Conservation (phyloP, 2,113 vertebrate genomes). For the Lepisosteus osseus region DNA sequence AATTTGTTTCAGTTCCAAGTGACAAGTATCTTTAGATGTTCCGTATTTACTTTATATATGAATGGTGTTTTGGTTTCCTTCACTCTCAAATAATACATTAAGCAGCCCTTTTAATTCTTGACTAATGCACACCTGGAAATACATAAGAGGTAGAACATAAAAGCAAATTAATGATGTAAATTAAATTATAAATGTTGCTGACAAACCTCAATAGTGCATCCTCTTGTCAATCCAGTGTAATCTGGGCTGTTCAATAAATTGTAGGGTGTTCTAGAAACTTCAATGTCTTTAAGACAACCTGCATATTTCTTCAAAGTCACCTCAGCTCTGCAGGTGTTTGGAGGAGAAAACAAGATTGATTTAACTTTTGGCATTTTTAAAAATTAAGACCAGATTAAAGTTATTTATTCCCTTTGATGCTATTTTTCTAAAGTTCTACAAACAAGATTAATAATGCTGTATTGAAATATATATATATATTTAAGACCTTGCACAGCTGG, state of each 20-base stretch:
- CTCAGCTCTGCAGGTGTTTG: slow-evolving; percentile 75
- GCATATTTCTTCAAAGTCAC: slow-evolving; percentile 81
- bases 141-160: too few relatives aligned
- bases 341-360: too few relatives aligned
- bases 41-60: too few relatives aligned
- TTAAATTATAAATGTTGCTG: neutral
- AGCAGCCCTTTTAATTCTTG: too few relatives aligned
- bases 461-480: neutral
- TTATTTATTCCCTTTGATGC: neutral
- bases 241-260: slow-evolving; percentile 90
- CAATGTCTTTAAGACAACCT: slow-evolving; percentile 92
- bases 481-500: neutral
- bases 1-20: too few relatives aligned
- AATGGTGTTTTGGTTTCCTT: too few relatives aligned
- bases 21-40: too few relatives aligned
- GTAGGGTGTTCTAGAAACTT: slow-evolving; percentile 90
- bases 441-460: neutral
- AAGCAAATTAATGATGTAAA: slow-evolving; percentile 7
- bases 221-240: slow-evolving; percentile 90
- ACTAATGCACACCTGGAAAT: too few relatives aligned
- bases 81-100: too few relatives aligned
- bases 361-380: too few relatives aligned
- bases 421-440: neutral
- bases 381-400: too few relatives aligned
- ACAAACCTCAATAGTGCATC: slow-evolving; percentile 87